Evolutionary conservation across 37 sponge, comb jelly and placozoan genomes (phyloP), one percentile per base, ranked within the genome.

Genomic region (Theonella swinhoei): DNA sequence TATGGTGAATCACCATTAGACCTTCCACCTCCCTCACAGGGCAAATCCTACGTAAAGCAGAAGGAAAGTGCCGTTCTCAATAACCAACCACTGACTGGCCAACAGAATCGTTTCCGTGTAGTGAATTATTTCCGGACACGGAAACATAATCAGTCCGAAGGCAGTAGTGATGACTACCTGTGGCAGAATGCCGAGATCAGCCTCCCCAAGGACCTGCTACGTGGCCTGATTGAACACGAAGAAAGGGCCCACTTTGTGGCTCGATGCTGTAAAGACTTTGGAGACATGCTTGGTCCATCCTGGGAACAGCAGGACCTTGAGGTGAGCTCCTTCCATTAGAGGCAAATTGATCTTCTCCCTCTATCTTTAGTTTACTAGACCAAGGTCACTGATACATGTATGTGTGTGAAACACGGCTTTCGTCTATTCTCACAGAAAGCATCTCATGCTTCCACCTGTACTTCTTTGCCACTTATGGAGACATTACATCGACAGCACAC

Each of bases 131-230:
- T 38, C 37, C 40, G 72, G 23, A 62, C 59, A 41, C 75, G 64
- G 39, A 4, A 20, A 35, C 39, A 63, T 75, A 23, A 37, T 41
- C 26, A 47, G 34, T 0, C 82, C 14, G 5, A 22, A 22, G 47
- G 9, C 4, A 85, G 83, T 22, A 5, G 30, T 24, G 73, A 61
- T 0, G 76, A 26, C 8, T 73, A 64, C 30, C 70, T 75, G 8
- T 83, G 84, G 84, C 87, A 89, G 76, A n/a, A 23, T 11, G 77
- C 47, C 4, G 29, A 22, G 29, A 72, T 89, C 2, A 38, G 62
- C 14, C 33, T 86, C 23, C 94, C 90, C 19, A 86, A 86, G 39
- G 88, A 89, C 23, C 62, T 89, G 25, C 30, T 83, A 8, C 40
- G 65, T 0, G 66, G 28, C 0, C 65, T 93, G 58, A 39, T 68